Base-by-base conservation (phyloP, 2,113 vertebrate genomes). In the Indri indri region DNA sequence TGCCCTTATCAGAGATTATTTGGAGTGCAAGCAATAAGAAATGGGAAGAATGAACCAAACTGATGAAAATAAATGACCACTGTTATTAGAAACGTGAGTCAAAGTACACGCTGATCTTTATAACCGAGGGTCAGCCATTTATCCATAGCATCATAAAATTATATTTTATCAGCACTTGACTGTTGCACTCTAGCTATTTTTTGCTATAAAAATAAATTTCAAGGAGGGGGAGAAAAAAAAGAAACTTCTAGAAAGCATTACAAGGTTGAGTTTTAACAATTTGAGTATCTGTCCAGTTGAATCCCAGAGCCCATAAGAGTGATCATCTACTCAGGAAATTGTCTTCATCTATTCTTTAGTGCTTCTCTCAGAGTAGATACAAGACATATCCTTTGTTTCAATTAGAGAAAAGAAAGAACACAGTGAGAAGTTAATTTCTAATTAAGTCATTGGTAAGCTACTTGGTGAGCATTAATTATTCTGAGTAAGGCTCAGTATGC, bases 381-480 rank as follows among this genome's bases (percentile, higher is more conserved):
- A 18, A 92, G 37, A 63, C n/a, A 68, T 2, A 50, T 42, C 12
- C 30, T 95, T 92, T 76, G 71, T 76, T 90, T 37, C 82, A 50
- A 25, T 59, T 45, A 90, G 22, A 76, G 6, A 74, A 52, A 95
- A 92, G 40, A 66, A 90, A 85, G 57, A 89, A 86, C 16, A 30
- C 27, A 73, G 20, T 14, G 40, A 91, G 88, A 85, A 42, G 16
- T 74, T 95, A 74, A 65, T 59, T 88, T 96, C 74, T 96, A 89
- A 87, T 87, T 83, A 93, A 88, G 68, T 87, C 84, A 87, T 70
- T 93, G 66, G 74, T 10, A 90, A 73, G 66, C 91, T 82, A 63
- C 47, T 32, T 63, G n/a, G 30, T 61, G 70, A 79, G 61, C 63
- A 76, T 88, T 79, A 87, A 91, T 70, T 74, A 90, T 74, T 87